phyloP scores from a whole-genome alignment of 2,888 invertebrate species.

The Limnephilus lunatus region DNA sequence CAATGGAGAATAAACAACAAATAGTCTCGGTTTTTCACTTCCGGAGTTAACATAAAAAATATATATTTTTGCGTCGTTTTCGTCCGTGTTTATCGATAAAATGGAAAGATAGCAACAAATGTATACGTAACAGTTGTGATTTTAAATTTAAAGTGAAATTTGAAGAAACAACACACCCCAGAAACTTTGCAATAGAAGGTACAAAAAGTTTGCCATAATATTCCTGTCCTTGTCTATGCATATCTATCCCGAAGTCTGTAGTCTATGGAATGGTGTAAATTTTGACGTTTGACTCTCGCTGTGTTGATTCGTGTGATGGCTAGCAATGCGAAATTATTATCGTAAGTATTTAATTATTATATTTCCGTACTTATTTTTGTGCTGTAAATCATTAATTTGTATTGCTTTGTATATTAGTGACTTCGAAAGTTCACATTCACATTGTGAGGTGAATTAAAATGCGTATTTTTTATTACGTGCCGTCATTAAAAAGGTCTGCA shows the following conservation, averaged over 20 bases:
- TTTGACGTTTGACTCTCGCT: conserved; percentile 40
- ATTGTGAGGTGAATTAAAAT: not conserved
- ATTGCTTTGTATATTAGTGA: not conserved
- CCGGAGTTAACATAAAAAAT: too few relatives aligned
- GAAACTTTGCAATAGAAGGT: not conserved
- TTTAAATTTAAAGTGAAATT: not conserved
- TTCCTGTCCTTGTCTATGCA: not conserved
- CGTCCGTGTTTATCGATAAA: too few relatives aligned
- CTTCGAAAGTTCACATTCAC: not conserved
- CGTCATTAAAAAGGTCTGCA: not conserved
- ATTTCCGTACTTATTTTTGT: not conserved
- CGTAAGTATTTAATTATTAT: conserved; percentile 45
- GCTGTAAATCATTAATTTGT: not conserved
- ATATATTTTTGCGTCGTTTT: too few relatives aligned
- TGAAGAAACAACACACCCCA: not conserved
- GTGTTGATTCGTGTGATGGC: conserved; percentile 38
- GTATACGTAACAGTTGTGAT: too few relatives aligned
- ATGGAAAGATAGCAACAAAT: too few relatives aligned
- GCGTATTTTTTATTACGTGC: not conserved
- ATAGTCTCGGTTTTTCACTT: too few relatives aligned
- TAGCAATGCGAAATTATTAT: conserved; percentile 51
- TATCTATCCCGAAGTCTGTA: too few relatives aligned
- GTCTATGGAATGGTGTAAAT: conserved; percentile 24
- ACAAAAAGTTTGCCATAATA: not conserved
- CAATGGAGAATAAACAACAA: too few relatives aligned